A percentile compares a stretch with the other conserved stretches of the same genome.
Evolutionary conservation across 2,888 invertebrate genomes (phyloP).

Genomic region (Melitaea athalia): DNA sequence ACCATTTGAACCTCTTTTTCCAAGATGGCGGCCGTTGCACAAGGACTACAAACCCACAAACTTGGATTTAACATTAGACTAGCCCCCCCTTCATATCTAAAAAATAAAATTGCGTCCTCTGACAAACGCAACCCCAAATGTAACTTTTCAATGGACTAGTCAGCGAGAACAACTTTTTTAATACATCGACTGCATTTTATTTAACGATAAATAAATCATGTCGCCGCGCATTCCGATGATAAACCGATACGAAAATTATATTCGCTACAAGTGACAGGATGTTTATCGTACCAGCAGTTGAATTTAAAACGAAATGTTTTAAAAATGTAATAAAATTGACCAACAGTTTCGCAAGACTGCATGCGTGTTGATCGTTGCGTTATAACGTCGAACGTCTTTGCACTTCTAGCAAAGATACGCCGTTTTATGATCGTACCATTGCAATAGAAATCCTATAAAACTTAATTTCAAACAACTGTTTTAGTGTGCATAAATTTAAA

Average conservation of each 20-base stretch:
- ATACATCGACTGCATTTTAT: conserved; percentile 8
- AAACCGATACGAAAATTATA: conserved; percentile 9
- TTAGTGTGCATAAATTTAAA: no score
- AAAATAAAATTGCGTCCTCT: no score
- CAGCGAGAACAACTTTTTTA: conserved; percentile 19
- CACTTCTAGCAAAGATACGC: background rate
- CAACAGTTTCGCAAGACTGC: background rate
- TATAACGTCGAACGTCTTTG: background rate
- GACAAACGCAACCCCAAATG: no score
- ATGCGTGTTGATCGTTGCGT: background rate
- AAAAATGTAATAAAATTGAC: conserved; percentile 4
- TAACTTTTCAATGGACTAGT: no score
- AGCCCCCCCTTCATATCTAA: no score
- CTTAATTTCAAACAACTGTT: no score
- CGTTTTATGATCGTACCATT: no score
- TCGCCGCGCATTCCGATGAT: conserved; percentile 7
- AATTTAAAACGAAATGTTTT: conserved; percentile 4
- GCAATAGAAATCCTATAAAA: no score
- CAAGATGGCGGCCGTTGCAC: no score
- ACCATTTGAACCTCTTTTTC: no score
- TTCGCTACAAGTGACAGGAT: conserved; percentile 15
- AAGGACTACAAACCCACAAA: no score
- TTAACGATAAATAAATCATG: conserved; percentile 23
- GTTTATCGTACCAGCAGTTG: background rate
- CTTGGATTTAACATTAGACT: no score